Base-by-base conservation (phyloP, 1,140 invertebrate species). In the Cotesia typhae region DNA sequence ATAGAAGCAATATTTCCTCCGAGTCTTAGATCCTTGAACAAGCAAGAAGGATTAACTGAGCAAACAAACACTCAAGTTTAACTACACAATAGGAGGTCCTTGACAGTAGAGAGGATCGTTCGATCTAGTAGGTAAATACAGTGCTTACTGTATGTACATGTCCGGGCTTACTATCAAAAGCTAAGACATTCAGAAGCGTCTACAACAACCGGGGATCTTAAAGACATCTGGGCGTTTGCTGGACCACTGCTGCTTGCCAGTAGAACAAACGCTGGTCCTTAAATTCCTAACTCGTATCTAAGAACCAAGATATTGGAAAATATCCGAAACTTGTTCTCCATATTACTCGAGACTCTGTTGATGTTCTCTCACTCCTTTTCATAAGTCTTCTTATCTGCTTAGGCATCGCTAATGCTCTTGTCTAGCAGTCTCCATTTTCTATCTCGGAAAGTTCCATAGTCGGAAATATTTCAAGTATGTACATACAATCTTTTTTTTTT, bases 341-440 rank as follows among this genome's bases (percentile, higher is more conserved):
- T 59, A 41, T 38, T 6, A 37, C 67, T 68, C 28, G 12, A 28
- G 51, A 36, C 69, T 70, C 72, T 75, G 71, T 53, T 28, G 28
- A 28, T 72, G 38, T 53, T 75, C 70, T 55, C 70, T 51, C 41
- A 47, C 5, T 47, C 60, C 37, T 5, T 51, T 72, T 61, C 17
- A 69, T 75, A 78, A 78, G 71, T 68, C 72, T 60, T 75, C 73
- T 79, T 79, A 78, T 79, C 76, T 72, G 51, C 77, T 78, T 79
- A 79, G 68, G 61, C 60, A 64, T 72, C 73, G 75, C 74, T 75
- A 76, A 77, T 76, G 71, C 70, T 59, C 55, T 53, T 70, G 70
- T 71, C 61, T 55, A 55, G 61, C 52, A 71, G 70, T 65, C 70
- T 6, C 6, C 41, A 28, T 28, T 28, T 71, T 71, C 28, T 47